Percentiles rank a stretch among this genome's conserved stretches.
Evolutionary conservation across 2,888 invertebrate species (phyloP).

Genomic region (Cryptocephalus moraei): DNA sequence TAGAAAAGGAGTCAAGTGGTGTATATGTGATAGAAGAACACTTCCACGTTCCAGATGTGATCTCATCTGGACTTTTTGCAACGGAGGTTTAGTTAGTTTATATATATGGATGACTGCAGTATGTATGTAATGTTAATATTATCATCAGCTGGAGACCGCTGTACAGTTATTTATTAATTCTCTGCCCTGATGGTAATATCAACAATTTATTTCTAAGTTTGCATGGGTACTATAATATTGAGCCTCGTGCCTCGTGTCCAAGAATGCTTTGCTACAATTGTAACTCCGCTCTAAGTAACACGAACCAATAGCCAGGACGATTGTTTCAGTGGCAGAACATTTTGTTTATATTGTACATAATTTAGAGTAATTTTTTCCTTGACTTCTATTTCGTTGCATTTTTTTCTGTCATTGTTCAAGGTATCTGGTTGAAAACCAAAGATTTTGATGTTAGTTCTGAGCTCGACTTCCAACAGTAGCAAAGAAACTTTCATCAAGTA

Average conservation of each 20-base stretch:
- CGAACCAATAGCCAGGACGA: slow-evolving; percentile 18
- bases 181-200: slow-evolving; percentile 18
- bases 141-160: slow-evolving; percentile 18
- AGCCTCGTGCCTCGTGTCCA: slow-evolving; percentile 23
- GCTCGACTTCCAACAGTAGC: slow-evolving; percentile 24
- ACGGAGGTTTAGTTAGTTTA: slow-evolving; percentile 56
- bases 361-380: slow-evolving; percentile 11
- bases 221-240: slow-evolving; percentile 22
- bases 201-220: slow-evolving; percentile 26
- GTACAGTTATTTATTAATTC: slow-evolving; percentile 34
- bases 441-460: slow-evolving; percentile 27
- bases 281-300: slow-evolving; percentile 22
- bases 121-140: slow-evolving; percentile 12
- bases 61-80: slow-evolving; percentile 50
- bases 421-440: slow-evolving; percentile 33
- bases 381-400: slow-evolving; percentile 13
- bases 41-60: slow-evolving; percentile 52
- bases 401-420: slow-evolving; percentile 13
- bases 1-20: slow-evolving; percentile 45
- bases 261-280: slow-evolving; percentile 19
- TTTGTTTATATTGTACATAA: slow-evolving; percentile 31
- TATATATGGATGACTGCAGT: slow-evolving; percentile 16
- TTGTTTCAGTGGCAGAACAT: slow-evolving; percentile 15
- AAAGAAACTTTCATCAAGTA: slow-evolving; percentile 24
- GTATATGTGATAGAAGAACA: slow-evolving; percentile 71